Evolutionary conservation across 2,888 invertebrate genomes (phyloP), one percentile per base, ranked within the genome.

Genomic region (Apeira syringaria): DNA sequence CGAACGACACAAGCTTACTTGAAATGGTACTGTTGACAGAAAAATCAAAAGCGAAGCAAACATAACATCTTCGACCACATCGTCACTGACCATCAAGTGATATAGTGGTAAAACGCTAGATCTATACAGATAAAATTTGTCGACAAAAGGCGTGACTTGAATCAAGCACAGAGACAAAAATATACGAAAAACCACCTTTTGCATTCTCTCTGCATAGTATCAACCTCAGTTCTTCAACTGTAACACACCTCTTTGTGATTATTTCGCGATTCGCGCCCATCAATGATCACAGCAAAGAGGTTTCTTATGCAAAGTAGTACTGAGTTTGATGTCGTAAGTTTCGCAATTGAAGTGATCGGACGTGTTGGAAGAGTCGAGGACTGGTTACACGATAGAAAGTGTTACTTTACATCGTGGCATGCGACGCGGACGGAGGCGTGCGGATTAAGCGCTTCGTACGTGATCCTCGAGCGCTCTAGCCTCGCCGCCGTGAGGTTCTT

Each of bases 331-430:
- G 56, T 60, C 57, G 61, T 9, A 63, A 63, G 53, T 63, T 59
- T 63, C 55, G 64, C 59, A 68, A 68, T 59, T 47, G 39, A 50
- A 53, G 51, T 50, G 40, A 57, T 50, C 50, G 48, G 59, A 61
- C 61, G 52, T 61, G 58, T 52, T 51, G 47, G 50, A 42, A 6
- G 27, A 27, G 8, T 27, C 7, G 20, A 30, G 29, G 42, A 41
- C 46, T 49, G 50, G 49, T 54, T 53, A 45, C 47, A 53, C 41
- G 50, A 51, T 76, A 68, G 74, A 77, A 74, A 75, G 76, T 73
- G 68, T 63, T 68, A 58, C 56, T 56, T 47, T 53, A 59, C 34
- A 35, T 44, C 20, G 48, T 40, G 50, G 53, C 60, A 60, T 63
- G 59, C 61, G 8, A 9, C 3, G 20, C 52, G 50, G 50, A 56